Conservation (phyloP, 2,113 vertebrate species). For the Chloropsis cyanopogon region DNA sequence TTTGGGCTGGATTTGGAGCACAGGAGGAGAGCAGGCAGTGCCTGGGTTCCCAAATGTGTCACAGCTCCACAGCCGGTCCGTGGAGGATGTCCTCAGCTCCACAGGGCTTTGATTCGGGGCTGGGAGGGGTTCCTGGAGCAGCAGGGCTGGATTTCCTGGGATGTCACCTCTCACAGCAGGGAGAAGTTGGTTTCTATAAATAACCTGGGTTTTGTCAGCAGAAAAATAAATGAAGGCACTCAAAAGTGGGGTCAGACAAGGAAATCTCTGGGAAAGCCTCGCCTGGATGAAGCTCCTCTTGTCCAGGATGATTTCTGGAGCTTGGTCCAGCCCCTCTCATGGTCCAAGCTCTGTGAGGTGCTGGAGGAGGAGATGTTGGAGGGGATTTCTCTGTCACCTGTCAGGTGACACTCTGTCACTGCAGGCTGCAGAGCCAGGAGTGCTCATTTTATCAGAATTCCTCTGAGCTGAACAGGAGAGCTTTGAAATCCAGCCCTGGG, state of each 20-base stretch:
- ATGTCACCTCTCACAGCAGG: not conserved
- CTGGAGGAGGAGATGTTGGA: not conserved
- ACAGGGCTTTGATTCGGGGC: not conserved
- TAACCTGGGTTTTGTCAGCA: not conserved
- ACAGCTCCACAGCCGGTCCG: not conserved
- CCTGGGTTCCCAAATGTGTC: not conserved
- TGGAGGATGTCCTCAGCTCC: not conserved
- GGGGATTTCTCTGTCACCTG: not conserved
- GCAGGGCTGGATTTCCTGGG: not conserved
- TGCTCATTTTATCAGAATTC: rapidly evolving
- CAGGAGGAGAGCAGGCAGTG: not conserved
- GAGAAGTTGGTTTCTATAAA: not conserved
- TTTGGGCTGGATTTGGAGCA: not conserved
- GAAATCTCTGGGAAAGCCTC: not conserved
- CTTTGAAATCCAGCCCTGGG: not conserved
- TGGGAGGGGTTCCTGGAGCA: not conserved
- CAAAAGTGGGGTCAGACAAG: not conserved
- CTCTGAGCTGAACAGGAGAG: not conserved
- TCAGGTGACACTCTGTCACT: too few relatives aligned
- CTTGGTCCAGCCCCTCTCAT: not conserved
- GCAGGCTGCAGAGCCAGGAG: not conserved
- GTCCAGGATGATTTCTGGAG: not conserved
- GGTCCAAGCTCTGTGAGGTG: not conserved
- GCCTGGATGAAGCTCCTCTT: not conserved
- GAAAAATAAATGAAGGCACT: rapidly evolving